Base-by-base conservation (phyloP, 2,888 invertebrate species). In the Amphipoea lucens region DNA sequence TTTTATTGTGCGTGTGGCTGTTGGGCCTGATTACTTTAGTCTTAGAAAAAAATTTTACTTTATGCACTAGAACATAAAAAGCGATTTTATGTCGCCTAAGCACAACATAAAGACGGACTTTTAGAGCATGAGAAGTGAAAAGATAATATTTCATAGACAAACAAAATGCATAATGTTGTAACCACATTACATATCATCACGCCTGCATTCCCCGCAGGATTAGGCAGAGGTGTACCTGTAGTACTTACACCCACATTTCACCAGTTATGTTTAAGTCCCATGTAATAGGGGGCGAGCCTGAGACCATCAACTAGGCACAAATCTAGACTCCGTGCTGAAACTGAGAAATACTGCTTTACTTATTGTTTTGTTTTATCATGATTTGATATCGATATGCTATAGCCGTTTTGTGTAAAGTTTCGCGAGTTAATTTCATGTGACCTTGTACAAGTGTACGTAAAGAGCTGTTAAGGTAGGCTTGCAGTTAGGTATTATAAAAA, bases 401-500 rank as follows among this genome's bases (percentile, higher is more conserved):
- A 42, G 42, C 17, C 42, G 11, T 42, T 9, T n/a, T 68, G 20
- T 20, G 29, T 62, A 14, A 36, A 69, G 29, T 70, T 45, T 54
- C 1, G 12, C 42, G 20, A 62, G 51, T 69, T 70, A 14, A 14
- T 63, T 17, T 54, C 36, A 63, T 54, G 23, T 36, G 36, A 54
- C 51, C 51, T 7, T 70, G n/a, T 14, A 3, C 14, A 11, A 7
- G 17, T 4, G 17, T 60, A 60, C 20, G 51, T 51, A 12, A 67
- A n/a, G 9, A 45, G 36, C 20, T 62, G 76, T 82, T 82, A 76
- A 40, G 83, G 80, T 80, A 75, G 83, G 76, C 67, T 40, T 45
- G n/a, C 6, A 45, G 29, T 29, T 76, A 68, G 60, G 40, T 83
- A 62, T 54, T 45, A 54, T 54, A 23, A 54, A 36, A 40, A 45